A percentile compares a stretch with the other conserved stretches of the same genome.
Evolutionary conservation across 2,113 vertebrate genomes (phyloP).

Genomic region (Leptodactylus fuscus): DNA sequence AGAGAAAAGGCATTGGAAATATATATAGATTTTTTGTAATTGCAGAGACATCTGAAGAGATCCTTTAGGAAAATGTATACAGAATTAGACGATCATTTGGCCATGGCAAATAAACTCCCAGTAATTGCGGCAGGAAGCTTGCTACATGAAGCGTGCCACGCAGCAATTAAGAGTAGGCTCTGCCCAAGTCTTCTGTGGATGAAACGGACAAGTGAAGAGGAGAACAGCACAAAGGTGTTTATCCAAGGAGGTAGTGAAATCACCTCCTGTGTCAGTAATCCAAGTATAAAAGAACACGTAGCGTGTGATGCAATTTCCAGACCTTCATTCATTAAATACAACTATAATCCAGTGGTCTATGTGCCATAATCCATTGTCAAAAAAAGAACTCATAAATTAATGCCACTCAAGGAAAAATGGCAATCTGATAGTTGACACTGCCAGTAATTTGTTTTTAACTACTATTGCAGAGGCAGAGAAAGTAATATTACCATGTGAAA

Average conservation of each 20-base stretch:
- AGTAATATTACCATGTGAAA: conserved; percentile 25
- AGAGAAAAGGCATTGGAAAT: no score
- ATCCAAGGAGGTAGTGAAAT: conserved; percentile 46
- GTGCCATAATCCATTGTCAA: conserved; percentile 35
- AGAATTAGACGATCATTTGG: conserved; percentile 41
- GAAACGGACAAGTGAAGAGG: background rate
- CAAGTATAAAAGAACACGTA: conserved; percentile 22
- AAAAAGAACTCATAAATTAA: conserved; percentile 40
- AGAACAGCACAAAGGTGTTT: conserved; percentile 44
- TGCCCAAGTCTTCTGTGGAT: background rate
- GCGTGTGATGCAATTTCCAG: conserved; percentile 40
- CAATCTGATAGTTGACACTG: conserved; percentile 35
- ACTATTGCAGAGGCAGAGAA: conserved; percentile 37
- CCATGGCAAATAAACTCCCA: conserved; percentile 31
- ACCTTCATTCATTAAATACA: background rate
- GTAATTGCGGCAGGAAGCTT: conserved; percentile 27
- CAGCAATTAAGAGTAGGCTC: conserved; percentile 15
- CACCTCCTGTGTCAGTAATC: conserved; percentile 44
- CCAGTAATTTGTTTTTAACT: conserved; percentile 32
- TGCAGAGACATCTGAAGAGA: conserved; percentile 20
- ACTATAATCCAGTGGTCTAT: conserved; percentile 9
- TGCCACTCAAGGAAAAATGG: conserved; percentile 33
- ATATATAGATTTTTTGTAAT: no score
- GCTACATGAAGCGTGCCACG: background rate
- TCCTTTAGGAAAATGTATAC: conserved; percentile 22